These are phyloP conservation scores for Craterocephalus amniculus DNA, from an alignment of 2,797 vertebrate species.

Conservation along the genomic window DNA sequence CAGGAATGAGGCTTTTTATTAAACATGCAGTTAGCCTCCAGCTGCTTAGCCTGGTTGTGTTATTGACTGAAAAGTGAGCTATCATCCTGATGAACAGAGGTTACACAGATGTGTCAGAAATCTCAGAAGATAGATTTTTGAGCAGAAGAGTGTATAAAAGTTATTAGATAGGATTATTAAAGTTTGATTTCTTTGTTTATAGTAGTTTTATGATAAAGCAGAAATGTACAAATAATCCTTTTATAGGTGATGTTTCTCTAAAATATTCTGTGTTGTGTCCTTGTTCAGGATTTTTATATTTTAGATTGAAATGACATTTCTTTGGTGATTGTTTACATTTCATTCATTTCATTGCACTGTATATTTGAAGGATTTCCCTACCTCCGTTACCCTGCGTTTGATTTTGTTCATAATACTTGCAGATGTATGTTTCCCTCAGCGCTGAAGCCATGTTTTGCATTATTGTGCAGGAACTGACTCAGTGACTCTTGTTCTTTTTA, in stretches of 20 bases:
- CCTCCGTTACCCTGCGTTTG: background rate
- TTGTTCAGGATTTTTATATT: background rate
- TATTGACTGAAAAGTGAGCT: background rate
- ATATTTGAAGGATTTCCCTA: background rate
- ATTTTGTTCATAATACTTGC: slow-evolving; percentile 18
- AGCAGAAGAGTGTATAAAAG: background rate
- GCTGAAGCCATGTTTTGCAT: background rate
- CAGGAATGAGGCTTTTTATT: too few species aligned
- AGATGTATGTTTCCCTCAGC: slow-evolving; percentile 24
- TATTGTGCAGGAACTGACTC: background rate
- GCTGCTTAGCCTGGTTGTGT: background rate
- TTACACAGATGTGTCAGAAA: background rate
- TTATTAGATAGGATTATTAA: background rate
- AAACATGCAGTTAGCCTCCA: too few species aligned
- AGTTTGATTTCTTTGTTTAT: background rate
- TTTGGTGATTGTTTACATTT: slow-evolving; percentile 3
- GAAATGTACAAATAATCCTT: background rate
- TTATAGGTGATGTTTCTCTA: background rate
- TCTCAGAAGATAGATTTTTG: background rate
- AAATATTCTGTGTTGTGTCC: background rate
- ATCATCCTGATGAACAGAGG: background rate
- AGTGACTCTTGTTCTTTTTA: background rate
- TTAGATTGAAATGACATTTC: background rate
- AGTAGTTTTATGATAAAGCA: background rate
- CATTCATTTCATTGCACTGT: background rate